Evolutionary conservation across 2,797 vertebrate genomes (phyloP).

Genomic region (Cichlasoma orientale): DNA sequence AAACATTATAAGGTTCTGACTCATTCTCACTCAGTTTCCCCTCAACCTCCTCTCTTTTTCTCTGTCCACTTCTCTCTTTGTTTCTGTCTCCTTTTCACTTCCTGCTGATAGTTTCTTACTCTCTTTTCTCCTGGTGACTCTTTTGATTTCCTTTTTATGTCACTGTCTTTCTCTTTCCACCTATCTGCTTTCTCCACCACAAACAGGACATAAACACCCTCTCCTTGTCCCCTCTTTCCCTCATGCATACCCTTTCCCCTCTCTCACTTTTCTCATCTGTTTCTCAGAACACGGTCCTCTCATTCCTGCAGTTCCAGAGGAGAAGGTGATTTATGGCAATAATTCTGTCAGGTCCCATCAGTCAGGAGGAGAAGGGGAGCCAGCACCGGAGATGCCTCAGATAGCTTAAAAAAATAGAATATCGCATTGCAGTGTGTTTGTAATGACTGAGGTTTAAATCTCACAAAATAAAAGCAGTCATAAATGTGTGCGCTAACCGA

Average conservation of each 20-base stretch:
- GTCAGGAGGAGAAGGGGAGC: slow-evolving; percentile 15
- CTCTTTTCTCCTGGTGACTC: background rate
- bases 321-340: slow-evolving; percentile 40
- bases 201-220: slow-evolving; percentile 19
- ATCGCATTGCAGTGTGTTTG: background rate
- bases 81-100: slow-evolving; percentile 2
- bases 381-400: slow-evolving; percentile 35
- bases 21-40: slow-evolving; percentile 63
- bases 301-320: slow-evolving; percentile 24
- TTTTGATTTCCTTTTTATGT: background rate
- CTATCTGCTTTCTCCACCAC: background rate
- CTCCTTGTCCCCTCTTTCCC: background rate
- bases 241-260: background rate
- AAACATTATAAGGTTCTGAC: slow-evolving; percentile 62
- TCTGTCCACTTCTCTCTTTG: slow-evolving; percentile 24
- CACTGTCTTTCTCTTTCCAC: background rate
- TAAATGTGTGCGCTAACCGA: background rate
- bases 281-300: slow-evolving; percentile 47
- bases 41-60: slow-evolving; percentile 35
- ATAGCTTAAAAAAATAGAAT: slow-evolving; percentile 21
- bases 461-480: background rate
- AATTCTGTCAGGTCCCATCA: slow-evolving; percentile 24
- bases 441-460: background rate
- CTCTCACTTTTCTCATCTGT: slow-evolving; percentile 25
- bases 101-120: background rate